Evolutionary conservation across 2,113 vertebrate genomes (phyloP).

Genomic region (Ammodytes dubius): DNA sequence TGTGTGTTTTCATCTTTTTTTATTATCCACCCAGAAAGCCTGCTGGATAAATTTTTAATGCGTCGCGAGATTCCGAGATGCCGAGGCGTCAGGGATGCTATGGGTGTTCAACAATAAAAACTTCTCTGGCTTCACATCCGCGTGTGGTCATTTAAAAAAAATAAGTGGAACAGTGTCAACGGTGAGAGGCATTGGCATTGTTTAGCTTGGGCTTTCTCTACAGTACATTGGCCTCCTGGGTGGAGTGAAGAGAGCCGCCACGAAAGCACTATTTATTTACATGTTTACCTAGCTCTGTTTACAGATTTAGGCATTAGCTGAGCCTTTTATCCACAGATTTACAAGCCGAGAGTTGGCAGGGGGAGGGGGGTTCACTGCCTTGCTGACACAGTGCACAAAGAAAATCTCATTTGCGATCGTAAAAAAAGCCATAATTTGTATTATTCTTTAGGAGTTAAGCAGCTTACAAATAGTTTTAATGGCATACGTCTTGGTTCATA

Average conservation of each 20-base stretch:
- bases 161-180: slow-evolving; percentile 62
- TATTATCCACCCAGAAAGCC: slow-evolving; percentile 68
- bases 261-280: slow-evolving; percentile 61
- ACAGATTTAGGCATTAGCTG: slow-evolving; percentile 49
- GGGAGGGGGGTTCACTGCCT: neutral
- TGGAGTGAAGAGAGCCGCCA: slow-evolving; percentile 24
- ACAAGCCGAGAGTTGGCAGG: neutral
- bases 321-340: slow-evolving; percentile 45
- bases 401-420: neutral
- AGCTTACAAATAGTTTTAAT: slow-evolving; percentile 23
- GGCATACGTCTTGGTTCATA: slow-evolving; percentile 1
- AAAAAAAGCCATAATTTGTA: slow-evolving; percentile 9
- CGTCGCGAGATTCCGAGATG: slow-evolving; percentile 60
- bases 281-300: slow-evolving; percentile 59
- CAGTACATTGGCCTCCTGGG: slow-evolving; percentile 42
- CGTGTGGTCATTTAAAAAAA: slow-evolving; percentile 65
- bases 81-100: slow-evolving; percentile 51
- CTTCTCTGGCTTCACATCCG: slow-evolving; percentile 63
- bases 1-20: slow-evolving; percentile 52
- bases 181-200: slow-evolving; percentile 42
- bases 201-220: slow-evolving; percentile 37
- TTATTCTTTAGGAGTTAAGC: neutral
- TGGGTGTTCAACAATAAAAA: slow-evolving; percentile 66
- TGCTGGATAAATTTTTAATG: slow-evolving; percentile 76
- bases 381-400: slow-evolving; percentile 5